Percentiles rank a stretch among this genome's conserved stretches.
Conservation (phyloP, 2,888 invertebrate species). For the Onthophagus sagittarius region DNA sequence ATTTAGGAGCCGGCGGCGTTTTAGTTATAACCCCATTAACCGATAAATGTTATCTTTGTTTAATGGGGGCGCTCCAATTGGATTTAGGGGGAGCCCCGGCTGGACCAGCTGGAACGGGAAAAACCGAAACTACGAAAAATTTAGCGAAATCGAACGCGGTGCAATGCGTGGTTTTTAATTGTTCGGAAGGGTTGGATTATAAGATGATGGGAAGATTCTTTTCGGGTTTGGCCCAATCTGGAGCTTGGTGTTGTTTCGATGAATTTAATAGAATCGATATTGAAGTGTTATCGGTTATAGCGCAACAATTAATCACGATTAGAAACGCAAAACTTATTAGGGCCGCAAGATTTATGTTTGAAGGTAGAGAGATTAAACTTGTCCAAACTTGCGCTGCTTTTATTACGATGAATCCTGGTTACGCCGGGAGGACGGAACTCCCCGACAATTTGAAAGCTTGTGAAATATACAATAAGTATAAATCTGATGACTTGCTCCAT, state of each 20-base stretch:
- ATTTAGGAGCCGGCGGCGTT: constrained; percentile 80
- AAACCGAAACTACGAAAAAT: constrained; percentile 90
- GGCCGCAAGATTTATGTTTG: constrained; percentile 67
- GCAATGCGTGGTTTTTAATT: constrained; percentile 89
- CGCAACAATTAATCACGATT: constrained; percentile 85
- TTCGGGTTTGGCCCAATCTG: constrained; percentile 83
- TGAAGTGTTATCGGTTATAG: constrained; percentile 85
- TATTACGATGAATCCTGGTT: constrained; percentile 91
- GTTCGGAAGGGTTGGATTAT: constrained; percentile 72
- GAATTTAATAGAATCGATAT: constrained; percentile 90
- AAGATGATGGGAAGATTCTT: constrained; percentile 91
- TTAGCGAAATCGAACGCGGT: constrained; percentile 82
- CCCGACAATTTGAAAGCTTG: constrained; percentile 86
- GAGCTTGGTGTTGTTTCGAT: constrained; percentile 91
- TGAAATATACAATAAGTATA: too few relatives aligned
- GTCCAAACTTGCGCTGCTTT: constrained; percentile 79
- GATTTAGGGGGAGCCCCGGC: constrained; percentile 87
- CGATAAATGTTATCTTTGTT: constrained; percentile 81
- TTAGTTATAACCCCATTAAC: constrained; percentile 88
- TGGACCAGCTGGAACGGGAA: constrained; percentile 85
- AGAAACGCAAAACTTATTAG: constrained; percentile 77
- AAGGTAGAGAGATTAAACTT: constrained; percentile 82
- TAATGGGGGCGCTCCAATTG: constrained; percentile 86
- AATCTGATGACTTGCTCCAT: too few relatives aligned
- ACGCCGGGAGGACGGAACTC: constrained; percentile 83